Conservation (phyloP, 2,797 vertebrate genomes). For the Tapera naevia region DNA sequence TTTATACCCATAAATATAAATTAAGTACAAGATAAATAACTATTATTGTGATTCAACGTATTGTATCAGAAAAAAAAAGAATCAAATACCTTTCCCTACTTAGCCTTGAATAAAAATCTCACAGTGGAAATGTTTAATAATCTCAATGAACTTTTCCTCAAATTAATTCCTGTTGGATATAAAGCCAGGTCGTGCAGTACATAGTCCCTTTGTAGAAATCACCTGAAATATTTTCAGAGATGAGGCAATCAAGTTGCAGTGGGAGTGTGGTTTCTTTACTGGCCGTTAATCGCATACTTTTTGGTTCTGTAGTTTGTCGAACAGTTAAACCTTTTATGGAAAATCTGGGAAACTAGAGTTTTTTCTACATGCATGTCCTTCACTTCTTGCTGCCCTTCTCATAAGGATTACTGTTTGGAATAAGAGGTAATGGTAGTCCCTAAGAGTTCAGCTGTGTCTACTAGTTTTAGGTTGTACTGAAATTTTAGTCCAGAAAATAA, state of each 20-base stretch:
- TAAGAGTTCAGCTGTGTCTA: not conserved
- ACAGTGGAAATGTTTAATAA: not conserved
- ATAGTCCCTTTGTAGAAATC: not conserved
- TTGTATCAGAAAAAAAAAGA: not conserved
- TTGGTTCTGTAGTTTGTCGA: slow-evolving; percentile 20
- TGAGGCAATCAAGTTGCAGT: not conserved
- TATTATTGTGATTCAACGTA: not conserved
- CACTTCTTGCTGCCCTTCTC: not conserved
- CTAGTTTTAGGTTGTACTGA: not conserved
- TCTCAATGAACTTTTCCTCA: not conserved
- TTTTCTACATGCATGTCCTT: not conserved
- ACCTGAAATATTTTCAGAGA: slow-evolving; percentile 20
- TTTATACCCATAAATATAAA: not conserved
- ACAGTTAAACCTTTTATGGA: slow-evolving; percentile 35
- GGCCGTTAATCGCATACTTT: slow-evolving; percentile 2
- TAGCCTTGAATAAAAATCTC: not conserved
- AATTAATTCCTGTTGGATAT: not conserved
- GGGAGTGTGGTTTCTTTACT: not conserved
- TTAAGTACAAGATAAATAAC: not conserved
- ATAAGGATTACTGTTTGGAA: not conserved
- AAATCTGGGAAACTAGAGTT: slow-evolving; percentile 31
- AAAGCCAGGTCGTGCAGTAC: not conserved
- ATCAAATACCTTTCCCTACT: not conserved
- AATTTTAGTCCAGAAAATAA: not conserved
- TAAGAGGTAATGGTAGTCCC: not conserved